These are phyloP conservation scores for Lasius fuliginosus DNA, from an alignment of 2,888 invertebrate species.

Conservation along the genomic window DNA sequence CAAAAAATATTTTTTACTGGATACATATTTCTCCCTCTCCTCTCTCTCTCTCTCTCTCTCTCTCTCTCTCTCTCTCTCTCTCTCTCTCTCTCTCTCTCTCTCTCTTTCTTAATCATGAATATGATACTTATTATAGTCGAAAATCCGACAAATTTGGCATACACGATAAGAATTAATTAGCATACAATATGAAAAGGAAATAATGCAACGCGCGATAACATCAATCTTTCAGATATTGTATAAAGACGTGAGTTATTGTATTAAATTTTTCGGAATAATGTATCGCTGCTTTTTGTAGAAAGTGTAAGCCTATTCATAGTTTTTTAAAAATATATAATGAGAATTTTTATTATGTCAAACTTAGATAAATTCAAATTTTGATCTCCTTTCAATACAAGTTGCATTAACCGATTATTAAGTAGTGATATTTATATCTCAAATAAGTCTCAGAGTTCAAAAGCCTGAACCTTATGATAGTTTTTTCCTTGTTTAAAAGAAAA, in stretches of 20 bases:
- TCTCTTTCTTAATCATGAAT: background rate
- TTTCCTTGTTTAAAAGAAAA: background rate
- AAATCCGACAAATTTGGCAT: background rate
- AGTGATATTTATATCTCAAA: background rate
- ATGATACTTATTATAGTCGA: background rate
- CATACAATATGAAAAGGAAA: background rate
- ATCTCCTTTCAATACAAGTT: background rate
- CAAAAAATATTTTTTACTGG: background rate
- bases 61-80: no score
- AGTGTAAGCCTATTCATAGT: background rate
- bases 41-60: background rate
- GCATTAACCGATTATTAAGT: background rate
- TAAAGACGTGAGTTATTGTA: background rate
- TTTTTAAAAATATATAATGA: background rate
- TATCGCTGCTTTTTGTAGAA: constrained; percentile 3
- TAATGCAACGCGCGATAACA: background rate
- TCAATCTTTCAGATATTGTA: background rate
- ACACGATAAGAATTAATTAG: background rate
- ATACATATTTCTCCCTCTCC: background rate
- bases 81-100: no score
- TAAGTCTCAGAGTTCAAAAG: background rate
- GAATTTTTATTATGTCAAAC: background rate
- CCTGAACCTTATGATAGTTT: background rate
- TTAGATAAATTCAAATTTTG: background rate
- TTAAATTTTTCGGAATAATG: background rate